These are phyloP conservation scores for Rhinopomastus cyanomelas DNA, from an alignment of 2,113 vertebrate genomes.

Conservation along the genomic window DNA sequence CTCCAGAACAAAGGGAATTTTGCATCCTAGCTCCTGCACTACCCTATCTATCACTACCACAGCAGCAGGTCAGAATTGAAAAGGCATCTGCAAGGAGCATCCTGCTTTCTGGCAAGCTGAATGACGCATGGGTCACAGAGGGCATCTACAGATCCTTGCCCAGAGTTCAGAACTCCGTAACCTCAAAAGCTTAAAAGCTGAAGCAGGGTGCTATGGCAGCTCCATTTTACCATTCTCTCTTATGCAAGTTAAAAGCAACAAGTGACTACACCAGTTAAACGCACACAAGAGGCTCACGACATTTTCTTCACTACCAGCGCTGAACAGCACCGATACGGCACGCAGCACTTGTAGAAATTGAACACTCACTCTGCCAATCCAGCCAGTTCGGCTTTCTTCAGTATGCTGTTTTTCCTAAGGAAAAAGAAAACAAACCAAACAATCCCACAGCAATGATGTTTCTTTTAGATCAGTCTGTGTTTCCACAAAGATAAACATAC, in stretches of 20 bases:
- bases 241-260: neutral
- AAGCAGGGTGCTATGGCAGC: rapidly evolving
- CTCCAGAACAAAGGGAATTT: neutral
- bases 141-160: neutral
- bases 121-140: neutral
- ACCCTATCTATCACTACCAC: neutral
- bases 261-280: neutral
- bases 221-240: neutral
- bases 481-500: neutral
- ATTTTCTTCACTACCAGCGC: neutral
- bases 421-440: conserved; percentile 18
- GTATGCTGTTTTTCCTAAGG: conserved; percentile 57
- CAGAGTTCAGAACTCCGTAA: neutral
- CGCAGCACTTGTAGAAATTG: neutral
- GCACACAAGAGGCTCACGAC: neutral
- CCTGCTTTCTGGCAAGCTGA: neutral
- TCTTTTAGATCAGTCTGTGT: neutral
- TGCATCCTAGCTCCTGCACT: neutral
- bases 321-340: neutral
- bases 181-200: neutral
- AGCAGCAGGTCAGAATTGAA: neutral
- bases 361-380: conserved; percentile 92
- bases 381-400: conserved; percentile 87
- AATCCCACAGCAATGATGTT: neutral
- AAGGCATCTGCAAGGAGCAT: neutral